phyloP scores from a whole-genome alignment of 2,888 invertebrate genomes.

The Lottia gigantea region DNA sequence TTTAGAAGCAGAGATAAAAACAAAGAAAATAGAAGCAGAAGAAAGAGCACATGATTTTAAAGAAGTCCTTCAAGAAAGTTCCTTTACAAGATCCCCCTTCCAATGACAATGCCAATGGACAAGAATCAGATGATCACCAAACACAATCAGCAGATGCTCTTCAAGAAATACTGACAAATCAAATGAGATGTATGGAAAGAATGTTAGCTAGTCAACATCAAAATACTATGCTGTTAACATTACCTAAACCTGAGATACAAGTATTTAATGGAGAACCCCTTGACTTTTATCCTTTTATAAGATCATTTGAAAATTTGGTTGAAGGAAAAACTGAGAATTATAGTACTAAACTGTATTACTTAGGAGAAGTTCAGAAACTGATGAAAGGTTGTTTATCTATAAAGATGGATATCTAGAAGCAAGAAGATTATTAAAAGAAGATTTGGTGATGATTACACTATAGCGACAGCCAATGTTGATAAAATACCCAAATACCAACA shows the following conservation, averaged over 20 bases:
- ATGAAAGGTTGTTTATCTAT: background rate
- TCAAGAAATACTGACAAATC: background rate
- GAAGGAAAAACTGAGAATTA: background rate
- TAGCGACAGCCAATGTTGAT: background rate
- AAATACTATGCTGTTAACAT: conserved; percentile 3
- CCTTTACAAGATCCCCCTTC: too few species aligned
- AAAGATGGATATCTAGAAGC: background rate
- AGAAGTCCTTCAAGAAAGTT: background rate
- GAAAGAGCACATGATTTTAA: background rate
- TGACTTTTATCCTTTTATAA: conserved; percentile 2
- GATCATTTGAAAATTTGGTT: background rate
- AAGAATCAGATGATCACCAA: too few species aligned
- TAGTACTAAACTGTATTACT: background rate
- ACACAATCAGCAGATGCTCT: background rate
- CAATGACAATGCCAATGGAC: too few species aligned
- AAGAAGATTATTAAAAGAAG: background rate
- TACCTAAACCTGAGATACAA: background rate
- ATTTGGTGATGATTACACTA: background rate
- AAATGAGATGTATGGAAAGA: conserved; percentile 7
- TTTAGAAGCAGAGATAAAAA: background rate
- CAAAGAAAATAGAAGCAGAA: background rate
- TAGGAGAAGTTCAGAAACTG: background rate
- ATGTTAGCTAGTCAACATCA: background rate
- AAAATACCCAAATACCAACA: background rate
- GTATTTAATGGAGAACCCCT: background rate